Evolutionary conservation across 1,140 invertebrate species (phyloP), one percentile per base, ranked within the genome.

Genomic region (Berghia stephanieae): DNA sequence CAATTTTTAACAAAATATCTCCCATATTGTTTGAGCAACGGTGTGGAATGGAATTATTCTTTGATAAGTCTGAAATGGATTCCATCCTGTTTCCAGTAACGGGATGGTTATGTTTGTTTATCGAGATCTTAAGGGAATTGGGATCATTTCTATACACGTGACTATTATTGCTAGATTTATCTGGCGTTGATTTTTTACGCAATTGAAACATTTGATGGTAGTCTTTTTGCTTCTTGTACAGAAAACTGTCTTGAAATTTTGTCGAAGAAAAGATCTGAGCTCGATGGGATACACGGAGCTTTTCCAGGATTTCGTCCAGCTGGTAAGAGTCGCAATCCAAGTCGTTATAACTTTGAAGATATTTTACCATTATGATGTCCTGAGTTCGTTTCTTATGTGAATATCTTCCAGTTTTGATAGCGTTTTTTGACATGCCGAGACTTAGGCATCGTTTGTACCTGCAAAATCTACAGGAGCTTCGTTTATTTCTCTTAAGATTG

Each of bases 351-450:
- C 44, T 55, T 42, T 82, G 72, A n/a, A 85, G 72, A 36, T 70
- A 42, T 71, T 83, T 84, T 52, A 85, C 81, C 70, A 84, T 83
- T 34, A 81, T 57, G 24, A 80, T 84, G 77, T 85, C 82, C 49
- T 49, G 70, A 3, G 84, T 83, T 46, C 84, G 79, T 69, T 84
- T 85, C 43, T 76, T 80, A 40, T 83, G 80, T 3, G 84, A 84
- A 63, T 85, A 85, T 0, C 84, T 79, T 18, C 84, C 84, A 13
- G 83, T 85, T 73, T 84, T 84, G 36, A 85, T 85, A 21, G 83
- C 82, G 18, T 71, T 43, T n/a, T 80, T 81, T 10, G 84, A 84
- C 85, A 86, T 86, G 18, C 85, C 85, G 27, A 83, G 66, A n/a
- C 52, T 60, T n/a, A 82, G 55, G 63, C 85, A 86, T 42, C 81